These are phyloP conservation scores for Aix galericulata DNA, from an alignment of 2,113 vertebrate species.

Conservation along the genomic window DNA sequence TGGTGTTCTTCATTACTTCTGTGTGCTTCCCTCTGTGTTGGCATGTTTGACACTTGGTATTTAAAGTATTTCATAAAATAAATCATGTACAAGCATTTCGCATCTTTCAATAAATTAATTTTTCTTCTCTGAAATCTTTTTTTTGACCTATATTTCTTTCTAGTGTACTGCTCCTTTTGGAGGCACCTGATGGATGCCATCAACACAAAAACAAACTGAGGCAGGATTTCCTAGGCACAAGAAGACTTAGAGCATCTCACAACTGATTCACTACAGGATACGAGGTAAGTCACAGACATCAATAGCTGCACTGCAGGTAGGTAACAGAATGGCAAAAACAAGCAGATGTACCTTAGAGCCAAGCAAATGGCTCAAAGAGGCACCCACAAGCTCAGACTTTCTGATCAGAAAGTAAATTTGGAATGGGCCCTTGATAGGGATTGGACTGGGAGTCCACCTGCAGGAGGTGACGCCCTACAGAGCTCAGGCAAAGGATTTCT, in stretches of 20 bases:
- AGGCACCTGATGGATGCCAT: neutral
- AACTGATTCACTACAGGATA: neutral
- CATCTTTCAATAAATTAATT: neutral
- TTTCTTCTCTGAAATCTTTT: neutral
- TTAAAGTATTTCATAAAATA: neutral
- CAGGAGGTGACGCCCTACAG: neutral
- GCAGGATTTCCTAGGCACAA: neutral
- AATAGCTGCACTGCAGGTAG: too few species aligned
- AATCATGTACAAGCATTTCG: neutral
- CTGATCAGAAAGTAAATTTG: neutral
- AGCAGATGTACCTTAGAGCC: too few species aligned
- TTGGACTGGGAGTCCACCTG: neutral
- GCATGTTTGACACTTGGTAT: neutral
- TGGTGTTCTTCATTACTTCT: neutral
- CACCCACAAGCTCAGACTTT: neutral
- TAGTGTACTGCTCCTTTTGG: too few species aligned
- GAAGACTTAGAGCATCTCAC: neutral
- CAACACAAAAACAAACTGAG: neutral
- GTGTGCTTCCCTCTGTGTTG: neutral
- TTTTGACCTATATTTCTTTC: neutral
- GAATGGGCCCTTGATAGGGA: accelerated
- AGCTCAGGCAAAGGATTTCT: neutral
- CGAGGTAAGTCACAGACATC: neutral
- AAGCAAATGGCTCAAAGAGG: too few species aligned
- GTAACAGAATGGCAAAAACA: neutral